These are phyloP conservation scores for Streblospio benedicti DNA, from an alignment of 1,140 invertebrate genomes.

Conservation along the genomic window DNA sequence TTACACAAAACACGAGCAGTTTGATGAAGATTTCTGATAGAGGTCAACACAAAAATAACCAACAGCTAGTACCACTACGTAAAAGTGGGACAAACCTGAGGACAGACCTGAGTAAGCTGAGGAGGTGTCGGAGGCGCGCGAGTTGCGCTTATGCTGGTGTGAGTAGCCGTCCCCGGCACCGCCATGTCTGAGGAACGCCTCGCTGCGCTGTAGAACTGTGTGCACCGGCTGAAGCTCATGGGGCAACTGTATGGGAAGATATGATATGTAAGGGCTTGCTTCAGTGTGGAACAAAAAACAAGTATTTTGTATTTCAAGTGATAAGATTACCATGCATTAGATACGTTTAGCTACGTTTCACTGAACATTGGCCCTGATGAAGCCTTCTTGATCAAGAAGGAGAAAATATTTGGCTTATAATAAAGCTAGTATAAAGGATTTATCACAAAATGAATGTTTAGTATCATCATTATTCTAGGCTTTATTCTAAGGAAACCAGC, in stretches of 20 bases:
- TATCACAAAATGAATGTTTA: too few relatives aligned
- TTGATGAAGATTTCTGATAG: too few relatives aligned
- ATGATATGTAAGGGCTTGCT: slow-evolving; percentile 1
- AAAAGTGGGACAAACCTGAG: too few relatives aligned
- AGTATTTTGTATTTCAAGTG: background rate
- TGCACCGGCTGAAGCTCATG: slow-evolving; percentile 29
- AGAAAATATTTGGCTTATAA: too few relatives aligned
- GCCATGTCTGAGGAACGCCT: slow-evolving; percentile 45
- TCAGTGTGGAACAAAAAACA: background rate
- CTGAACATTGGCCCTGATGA: background rate
- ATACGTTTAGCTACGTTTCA: background rate
- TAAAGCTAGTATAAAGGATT: too few relatives aligned
- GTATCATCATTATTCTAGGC: too few relatives aligned
- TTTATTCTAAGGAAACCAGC: too few relatives aligned
- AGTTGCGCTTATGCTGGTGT: slow-evolving; percentile 66
- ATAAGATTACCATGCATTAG: background rate
- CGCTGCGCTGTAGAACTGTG: slow-evolving; percentile 29
- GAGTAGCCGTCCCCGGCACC: slow-evolving; percentile 46
- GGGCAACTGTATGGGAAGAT: slow-evolving; percentile 26
- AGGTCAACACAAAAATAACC: too few relatives aligned
- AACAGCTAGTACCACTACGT: too few relatives aligned
- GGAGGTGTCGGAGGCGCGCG: slow-evolving; percentile 85
- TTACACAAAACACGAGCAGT: too few relatives aligned
- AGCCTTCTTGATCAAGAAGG: too few relatives aligned
- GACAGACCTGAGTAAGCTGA: slow-evolving; percentile 59